Evolutionary conservation across 2,797 vertebrate species (phyloP).

Genomic region (Thamnophis elegans): DNA sequence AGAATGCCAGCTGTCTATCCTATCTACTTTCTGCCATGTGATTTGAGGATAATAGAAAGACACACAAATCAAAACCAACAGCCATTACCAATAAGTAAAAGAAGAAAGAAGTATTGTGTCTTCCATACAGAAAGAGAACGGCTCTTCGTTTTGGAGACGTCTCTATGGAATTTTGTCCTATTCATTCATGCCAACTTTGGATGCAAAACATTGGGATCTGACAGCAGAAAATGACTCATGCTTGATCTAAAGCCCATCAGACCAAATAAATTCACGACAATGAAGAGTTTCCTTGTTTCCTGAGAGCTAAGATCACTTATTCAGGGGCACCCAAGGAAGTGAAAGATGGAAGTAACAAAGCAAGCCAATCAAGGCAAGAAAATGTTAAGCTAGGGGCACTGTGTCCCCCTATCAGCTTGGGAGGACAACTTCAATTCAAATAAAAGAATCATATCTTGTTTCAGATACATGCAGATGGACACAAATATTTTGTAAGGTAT

Average conservation of each 20-base stretch:
- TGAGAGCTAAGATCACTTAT: constrained; percentile 45
- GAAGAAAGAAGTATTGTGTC: background rate
- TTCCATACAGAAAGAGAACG: constrained; percentile 32
- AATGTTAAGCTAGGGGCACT: constrained; percentile 6
- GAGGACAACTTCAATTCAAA: background rate
- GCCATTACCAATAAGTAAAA: background rate
- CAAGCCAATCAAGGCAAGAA: background rate
- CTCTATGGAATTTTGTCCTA: constrained; percentile 57
- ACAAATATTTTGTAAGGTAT: background rate
- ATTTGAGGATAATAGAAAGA: constrained; percentile 38
- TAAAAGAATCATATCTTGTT: background rate
- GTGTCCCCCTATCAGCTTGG: constrained; percentile 1
- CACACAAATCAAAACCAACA: constrained; percentile 15
- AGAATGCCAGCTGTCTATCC: constrained; percentile 42
- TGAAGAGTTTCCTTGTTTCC: constrained; percentile 52
- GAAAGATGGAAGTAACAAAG: background rate
- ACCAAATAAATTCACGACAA: constrained; percentile 45
- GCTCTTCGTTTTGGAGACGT: constrained; percentile 57
- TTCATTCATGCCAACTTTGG: constrained; percentile 63
- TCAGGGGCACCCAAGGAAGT: background rate
- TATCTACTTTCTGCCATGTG: constrained; percentile 46
- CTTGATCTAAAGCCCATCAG: constrained; percentile 56
- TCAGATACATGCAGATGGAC: background rate
- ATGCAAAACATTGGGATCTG: constrained; percentile 61
- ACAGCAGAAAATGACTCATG: constrained; percentile 65